These are phyloP conservation scores for Cyphomyrus plagiostoma DNA, from an alignment of 2,113 vertebrate species.

Conservation along the genomic window DNA sequence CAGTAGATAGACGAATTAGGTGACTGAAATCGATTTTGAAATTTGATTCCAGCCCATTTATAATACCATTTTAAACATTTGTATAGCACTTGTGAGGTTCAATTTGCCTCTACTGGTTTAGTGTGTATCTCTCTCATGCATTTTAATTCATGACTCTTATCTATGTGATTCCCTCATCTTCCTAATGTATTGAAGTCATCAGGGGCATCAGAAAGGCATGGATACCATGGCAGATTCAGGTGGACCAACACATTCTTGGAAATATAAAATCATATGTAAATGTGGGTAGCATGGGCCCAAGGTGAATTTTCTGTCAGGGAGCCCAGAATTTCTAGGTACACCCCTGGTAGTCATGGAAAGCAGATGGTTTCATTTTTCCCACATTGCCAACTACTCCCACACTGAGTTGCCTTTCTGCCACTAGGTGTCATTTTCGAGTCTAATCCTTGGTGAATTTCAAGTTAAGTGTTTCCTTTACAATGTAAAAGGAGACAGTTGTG, in stretches of 20 bases:
- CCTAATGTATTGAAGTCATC: constrained; percentile 39
- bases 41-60: background rate
- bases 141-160: background rate
- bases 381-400: constrained; percentile 48
- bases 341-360: constrained; percentile 44
- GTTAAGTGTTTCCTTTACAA: background rate
- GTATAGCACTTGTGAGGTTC: background rate
- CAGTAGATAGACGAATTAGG: background rate
- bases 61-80: background rate
- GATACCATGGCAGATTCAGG: background rate
- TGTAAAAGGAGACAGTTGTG: background rate
- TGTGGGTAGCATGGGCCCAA: background rate
- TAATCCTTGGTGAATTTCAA: background rate
- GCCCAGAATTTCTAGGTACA: background rate
- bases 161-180: constrained; percentile 50
- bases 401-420: constrained; percentile 22
- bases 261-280: background rate
- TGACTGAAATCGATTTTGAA: background rate
- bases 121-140: background rate
- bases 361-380: constrained; percentile 53
- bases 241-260: background rate
- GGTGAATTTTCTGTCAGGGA: background rate
- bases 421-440: constrained; percentile 33
- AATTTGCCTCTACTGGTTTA: background rate
- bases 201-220: background rate